These are phyloP conservation scores for Ferrisia virgata DNA, from an alignment of 2,888 invertebrate species.

Conservation along the genomic window DNA sequence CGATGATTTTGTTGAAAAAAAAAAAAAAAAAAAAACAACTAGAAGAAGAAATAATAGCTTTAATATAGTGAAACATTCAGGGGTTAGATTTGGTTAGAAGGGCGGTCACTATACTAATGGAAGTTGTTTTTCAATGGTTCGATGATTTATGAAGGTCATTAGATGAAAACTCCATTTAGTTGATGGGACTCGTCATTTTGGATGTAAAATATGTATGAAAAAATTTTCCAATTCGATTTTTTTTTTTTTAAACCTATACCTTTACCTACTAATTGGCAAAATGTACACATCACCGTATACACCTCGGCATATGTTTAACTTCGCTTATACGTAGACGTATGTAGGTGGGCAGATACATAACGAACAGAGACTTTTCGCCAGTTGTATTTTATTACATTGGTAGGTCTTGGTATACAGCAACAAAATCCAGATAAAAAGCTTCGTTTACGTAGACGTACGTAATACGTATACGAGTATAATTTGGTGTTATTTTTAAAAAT, in stretches of 20 bases:
- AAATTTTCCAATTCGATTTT: not conserved
- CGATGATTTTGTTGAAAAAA: not conserved
- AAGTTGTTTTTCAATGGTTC: not conserved
- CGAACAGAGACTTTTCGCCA: not conserved
- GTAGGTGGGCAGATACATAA: not conserved
- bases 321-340: too few relatives aligned
- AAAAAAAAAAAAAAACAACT: too few relatives aligned
- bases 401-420: too few relatives aligned
- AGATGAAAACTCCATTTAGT: not conserved
- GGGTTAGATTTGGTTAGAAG: not conserved
- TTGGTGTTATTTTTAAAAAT: not conserved
- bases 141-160: slow-evolving; percentile 4
- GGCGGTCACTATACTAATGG: not conserved
- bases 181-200: not conserved
- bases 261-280: not conserved
- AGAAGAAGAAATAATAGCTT: not conserved
- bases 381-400: slow-evolving; percentile 3
- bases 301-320: too few relatives aligned
- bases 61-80: not conserved
- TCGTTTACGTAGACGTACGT: too few relatives aligned
- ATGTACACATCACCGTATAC: too few relatives aligned
- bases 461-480: too few relatives aligned
- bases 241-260: not conserved
- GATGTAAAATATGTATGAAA: not conserved
- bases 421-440: too few relatives aligned